Base-by-base conservation (phyloP, 2,888 invertebrate genomes). In the Agriopis leucophaearia region DNA sequence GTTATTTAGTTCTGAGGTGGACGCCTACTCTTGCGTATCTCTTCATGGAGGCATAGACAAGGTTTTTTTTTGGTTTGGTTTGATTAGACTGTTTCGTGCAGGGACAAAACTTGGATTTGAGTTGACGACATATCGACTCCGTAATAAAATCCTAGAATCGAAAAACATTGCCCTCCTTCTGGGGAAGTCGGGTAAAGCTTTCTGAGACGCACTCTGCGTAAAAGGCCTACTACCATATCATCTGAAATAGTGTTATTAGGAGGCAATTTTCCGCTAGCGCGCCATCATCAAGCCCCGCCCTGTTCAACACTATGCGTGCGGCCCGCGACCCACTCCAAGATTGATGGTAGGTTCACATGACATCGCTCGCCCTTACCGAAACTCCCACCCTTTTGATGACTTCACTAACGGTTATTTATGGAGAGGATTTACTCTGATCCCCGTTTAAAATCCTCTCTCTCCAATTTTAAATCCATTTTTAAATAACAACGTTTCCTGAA, bases 401-500 rank as follows among this genome's bases (percentile, higher is more conserved):
- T 93, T 91, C 88, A 92, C 91, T 92, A 91, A 90, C 90, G 82
- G 88, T 90, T 89, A 92, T 92, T 91, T 91, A 92, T 90, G 86
- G 86, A 82, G 75, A 77, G 87, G 89, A 86, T 91, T 89, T 87
- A 80, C 84, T 82, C 81, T 85, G 85, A 89, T 88, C 87, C 86
- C 81, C 78, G 78, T 79, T 80, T 82, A 79, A 85, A 88, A 85
- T 86, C 83, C 78, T 72, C 76, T 79, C 82, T 81, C 83, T 83
- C 81, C 78, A 84, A 82, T 80, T 87, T 87, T 81, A 83, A 89
- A 88, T 82, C 83, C 80, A 72, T 80, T 86, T 87, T 86, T 81
- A 83, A 87, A 87, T 72, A 77, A 67, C 72, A 69, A 58, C 66
- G 70, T 67, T 74, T 72, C 76, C 67, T 78, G 77, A 74, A 73